Base-by-base conservation (phyloP, 92 coral and sea anemone species). In the Chrysogorgia sp. region DNA sequence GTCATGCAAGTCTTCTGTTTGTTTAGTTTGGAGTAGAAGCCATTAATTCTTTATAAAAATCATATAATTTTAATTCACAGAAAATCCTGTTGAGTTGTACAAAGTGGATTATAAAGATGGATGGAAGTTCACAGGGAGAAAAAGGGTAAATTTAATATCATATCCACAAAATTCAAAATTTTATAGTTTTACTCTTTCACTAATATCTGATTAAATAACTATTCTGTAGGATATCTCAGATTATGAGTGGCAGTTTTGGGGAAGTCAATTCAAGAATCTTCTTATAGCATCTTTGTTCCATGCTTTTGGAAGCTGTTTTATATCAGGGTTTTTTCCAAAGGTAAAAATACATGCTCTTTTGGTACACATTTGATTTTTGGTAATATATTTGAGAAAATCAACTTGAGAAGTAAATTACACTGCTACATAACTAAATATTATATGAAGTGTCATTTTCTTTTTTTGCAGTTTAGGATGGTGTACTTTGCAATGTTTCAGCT, bases 171-270 rank as follows among this genome's bases (percentile, higher is more conserved):
- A 56, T 20, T 28, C 10, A 10, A 0, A 17, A 1, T 12, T 10
- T 12, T 23, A 22, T 20, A 10, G 24, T 2, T 56, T 20, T 20
- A 10, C 12, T 37, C 12, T 37, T 37, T 37, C 43, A 56, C 24
- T 2, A 0, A 2, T 56, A 28, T 28, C 62, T 20, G 12, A 63
- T 20, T 35, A 14, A 26, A 22, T 59, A 33, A 34, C 49, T 40
- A 6, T 49, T 47, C 79, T 53, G 32, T 72, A 96, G 99, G 99
- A 96, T 70, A 63, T 57, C 34, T 79, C 92, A 21, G 99, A 96
- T 40, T 82, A 82, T 71, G 99, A 96, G 63, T 96, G 99, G 99
- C 75, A 87, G 74, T 96, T 91, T 75, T 96, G 99, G 99, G 37
- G 70, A 7, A 84, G 81, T 34, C 74, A 85, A 30, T 60, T 82